A percentile compares a stretch with the other conserved stretches of the same genome.
Conservation (phyloP, 2,888 invertebrate species). For the Fragum sueziense region DNA sequence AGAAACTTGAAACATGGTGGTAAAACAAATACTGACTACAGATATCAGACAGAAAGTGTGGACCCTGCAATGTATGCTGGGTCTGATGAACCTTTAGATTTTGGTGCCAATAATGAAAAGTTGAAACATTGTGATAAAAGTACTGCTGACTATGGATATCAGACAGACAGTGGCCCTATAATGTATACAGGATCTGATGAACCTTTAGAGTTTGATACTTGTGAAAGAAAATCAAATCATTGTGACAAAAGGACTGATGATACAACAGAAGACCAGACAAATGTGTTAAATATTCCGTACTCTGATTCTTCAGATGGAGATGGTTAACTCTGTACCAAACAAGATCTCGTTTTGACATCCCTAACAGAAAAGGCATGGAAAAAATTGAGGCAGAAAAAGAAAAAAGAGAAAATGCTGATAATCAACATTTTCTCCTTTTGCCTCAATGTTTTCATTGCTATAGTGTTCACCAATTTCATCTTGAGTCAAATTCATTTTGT, state of each 20-base stretch:
- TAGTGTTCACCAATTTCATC: no score
- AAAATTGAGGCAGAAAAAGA: background rate
- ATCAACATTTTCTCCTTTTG: constrained; percentile 2
- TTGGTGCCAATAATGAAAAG: background rate
- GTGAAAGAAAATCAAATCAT: background rate
- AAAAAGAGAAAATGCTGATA: constrained; percentile 1
- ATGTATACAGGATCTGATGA: background rate
- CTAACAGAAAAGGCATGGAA: background rate
- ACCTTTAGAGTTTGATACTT: background rate
- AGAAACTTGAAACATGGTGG: background rate
- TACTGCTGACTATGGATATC: background rate
- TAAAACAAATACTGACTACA: background rate
- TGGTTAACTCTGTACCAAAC: background rate
- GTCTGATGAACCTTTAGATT: background rate
- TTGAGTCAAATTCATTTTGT: background rate
- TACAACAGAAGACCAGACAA: background rate
- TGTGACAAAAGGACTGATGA: background rate
- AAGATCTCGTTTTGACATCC: background rate
- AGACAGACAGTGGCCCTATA: no score
- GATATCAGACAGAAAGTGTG: no score
- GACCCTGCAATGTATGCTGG: background rate
- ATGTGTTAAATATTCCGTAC: constrained; percentile 55
- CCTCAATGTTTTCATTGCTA: background rate
- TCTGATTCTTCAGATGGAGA: constrained; percentile 61
- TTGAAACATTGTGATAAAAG: background rate